phyloP scores from a whole-genome alignment of 2,888 invertebrate species.

The Prenolepis imparis region DNA sequence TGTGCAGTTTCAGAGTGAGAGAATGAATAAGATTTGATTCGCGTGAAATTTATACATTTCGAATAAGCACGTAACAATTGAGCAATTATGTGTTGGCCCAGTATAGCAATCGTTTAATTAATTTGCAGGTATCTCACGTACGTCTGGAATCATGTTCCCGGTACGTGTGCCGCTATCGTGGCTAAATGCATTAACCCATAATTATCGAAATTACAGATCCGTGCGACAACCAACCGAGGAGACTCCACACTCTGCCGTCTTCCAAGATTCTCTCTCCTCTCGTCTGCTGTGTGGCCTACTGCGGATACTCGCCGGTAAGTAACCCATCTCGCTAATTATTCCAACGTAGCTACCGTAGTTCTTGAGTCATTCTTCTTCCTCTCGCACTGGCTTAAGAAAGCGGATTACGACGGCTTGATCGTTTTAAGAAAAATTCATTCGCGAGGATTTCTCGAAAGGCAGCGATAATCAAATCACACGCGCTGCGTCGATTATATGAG shows the following conservation, averaged over 20 bases:
- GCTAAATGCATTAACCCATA: constrained; percentile 82
- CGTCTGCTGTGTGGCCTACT: constrained; percentile 66
- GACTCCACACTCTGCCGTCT: constrained; percentile 61
- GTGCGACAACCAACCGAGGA: constrained; percentile 65
- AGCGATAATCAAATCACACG: constrained; percentile 52
- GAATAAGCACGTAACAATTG: constrained; percentile 40
- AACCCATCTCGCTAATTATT: constrained; percentile 78
- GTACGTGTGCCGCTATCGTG: constrained; percentile 74
- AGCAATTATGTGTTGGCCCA: constrained; percentile 61
- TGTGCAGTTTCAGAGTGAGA: background rate
- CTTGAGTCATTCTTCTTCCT: background rate
- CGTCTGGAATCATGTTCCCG: constrained; percentile 74
- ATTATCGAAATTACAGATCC: constrained; percentile 82
- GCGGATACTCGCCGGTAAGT: constrained; percentile 71
- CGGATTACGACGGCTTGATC: constrained; percentile 56
- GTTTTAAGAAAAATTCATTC: constrained; percentile 71
- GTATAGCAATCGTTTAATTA: constrained; percentile 77
- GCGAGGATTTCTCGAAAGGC: background rate
- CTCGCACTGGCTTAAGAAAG: constrained; percentile 48
- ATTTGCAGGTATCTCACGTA: constrained; percentile 80
- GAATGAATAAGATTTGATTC: constrained; percentile 1
- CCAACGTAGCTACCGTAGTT: constrained; percentile 55
- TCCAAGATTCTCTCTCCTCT: constrained; percentile 63
- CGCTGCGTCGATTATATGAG: constrained; percentile 31
- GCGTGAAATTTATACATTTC: constrained; percentile 26